Base-by-base conservation (phyloP, 1,140 invertebrate species). In the Nephotettix cincticeps region DNA sequence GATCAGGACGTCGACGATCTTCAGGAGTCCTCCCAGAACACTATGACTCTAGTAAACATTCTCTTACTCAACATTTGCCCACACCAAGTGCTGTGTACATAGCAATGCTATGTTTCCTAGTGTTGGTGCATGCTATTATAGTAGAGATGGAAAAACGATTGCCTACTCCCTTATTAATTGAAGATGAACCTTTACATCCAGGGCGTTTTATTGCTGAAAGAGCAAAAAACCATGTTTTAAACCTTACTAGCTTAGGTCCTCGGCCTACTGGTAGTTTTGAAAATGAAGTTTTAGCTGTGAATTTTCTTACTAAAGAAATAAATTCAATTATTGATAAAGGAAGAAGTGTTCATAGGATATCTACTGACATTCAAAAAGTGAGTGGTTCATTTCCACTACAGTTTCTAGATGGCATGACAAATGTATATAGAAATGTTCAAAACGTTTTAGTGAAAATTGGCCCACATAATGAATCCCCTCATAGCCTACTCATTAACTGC, bases 401-500 rank as follows among this genome's bases (percentile, higher is more conserved):
- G 47, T 93, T 94, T 84, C 81, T 94, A 1, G 92, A 93, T 79
- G 90, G 90, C 21, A 91, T 95, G 86, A 93, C 89, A 28, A 88
- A 89, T 82, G 85, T 90, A 71, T 92, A 91, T 77, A 84, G 83
- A 77, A 87, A 87, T 79, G 86, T 91, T 71, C 88, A 90, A 76
- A 95, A 94, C 84, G 87, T 97, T 71, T 83, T 95, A 71, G 93
- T 91, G n/a, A 89, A 89, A 79, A 80, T 96, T 64, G 87, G 88
- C 29, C 84, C 86, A 0, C 80, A 80, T 74, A 77, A 84, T 77
- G 78, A 83, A 56, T 86, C 86, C 0, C 79, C 81, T 43, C 83
- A 90, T 75, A 91, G 92, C 78, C 82, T 98, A 75, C 83, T 98
- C 63, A 86, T 98, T 66, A 98, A 98, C 83, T 97, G 95, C 80